Base-by-base conservation (phyloP, 1,140 invertebrate genomes). In the Drosophila parabipectinata region DNA sequence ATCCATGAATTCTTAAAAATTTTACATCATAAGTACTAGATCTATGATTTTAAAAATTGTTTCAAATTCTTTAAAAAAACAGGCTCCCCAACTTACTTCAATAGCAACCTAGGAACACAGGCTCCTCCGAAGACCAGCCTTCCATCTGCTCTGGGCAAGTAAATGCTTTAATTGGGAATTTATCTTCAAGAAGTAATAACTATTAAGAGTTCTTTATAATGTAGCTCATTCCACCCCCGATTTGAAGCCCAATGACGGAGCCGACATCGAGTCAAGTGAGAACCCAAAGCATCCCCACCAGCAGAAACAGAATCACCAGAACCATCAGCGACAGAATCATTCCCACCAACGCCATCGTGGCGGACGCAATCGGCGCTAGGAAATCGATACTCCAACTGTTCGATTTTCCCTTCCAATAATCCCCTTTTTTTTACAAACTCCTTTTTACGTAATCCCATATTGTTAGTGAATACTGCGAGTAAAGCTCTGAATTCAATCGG, bases 1-100 rank as follows among this genome's bases (percentile, higher is more conserved):
- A 12, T 37, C 10, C 26, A 28, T 28, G 26, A 6, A 6, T 7
- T 28, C 6, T 5, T 5, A 28, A 6, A 28, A 6, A 7, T 28
- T 28, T 28, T 28, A 6, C 26, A 28, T 28, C 26, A 0, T 28
- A 28, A 28, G 5, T 1, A 7, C 26, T 28, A 28, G 6, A 0
- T 32, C n/a, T 2, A 37, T n/a, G 12, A 37, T 37, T 37, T 37
- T 12, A 12, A 37, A n/a, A n/a, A 39, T 14, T 14, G 12, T 6
- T 41, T 14, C n/a, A 1, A 41, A 41, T 1, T 14, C 4, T 0
- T 6, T 14, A n/a, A 14, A 41, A 15, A 14, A 41, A n/a, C 45
- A 90, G 88, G 88, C 45, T 90, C 88, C 10, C 88, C 88, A 12
- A 79, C 68, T 39, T 67, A 58, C 32, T 90, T 79, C 41, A 87